Evolutionary conservation across 1,140 invertebrate species (phyloP).

Genomic region (Gyrodactylus bullatarudis): DNA sequence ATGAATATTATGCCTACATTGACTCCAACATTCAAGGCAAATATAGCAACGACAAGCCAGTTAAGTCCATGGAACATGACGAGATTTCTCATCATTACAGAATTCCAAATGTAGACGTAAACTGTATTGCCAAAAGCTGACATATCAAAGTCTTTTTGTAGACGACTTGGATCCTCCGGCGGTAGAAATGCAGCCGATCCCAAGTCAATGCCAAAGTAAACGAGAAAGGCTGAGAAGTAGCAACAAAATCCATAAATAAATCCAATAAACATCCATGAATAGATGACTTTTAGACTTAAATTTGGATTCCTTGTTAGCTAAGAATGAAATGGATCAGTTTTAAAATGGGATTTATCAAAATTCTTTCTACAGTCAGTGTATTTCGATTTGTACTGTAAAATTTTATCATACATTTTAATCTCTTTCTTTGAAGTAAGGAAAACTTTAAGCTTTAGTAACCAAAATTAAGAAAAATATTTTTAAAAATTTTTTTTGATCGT

Average conservation of each 20-base stretch:
- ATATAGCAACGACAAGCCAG: not conserved
- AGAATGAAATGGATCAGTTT: too few relatives aligned
- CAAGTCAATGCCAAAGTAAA: not conserved
- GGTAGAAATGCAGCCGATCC: not conserved
- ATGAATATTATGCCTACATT: not conserved
- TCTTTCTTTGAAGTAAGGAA: too few relatives aligned
- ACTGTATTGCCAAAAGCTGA: not conserved
- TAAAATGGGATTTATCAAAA: too few relatives aligned
- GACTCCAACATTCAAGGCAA: not conserved
- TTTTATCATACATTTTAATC: too few relatives aligned
- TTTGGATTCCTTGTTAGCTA: not conserved
- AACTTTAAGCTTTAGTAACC: too few relatives aligned
- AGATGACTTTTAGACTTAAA: not conserved
- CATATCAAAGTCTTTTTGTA: not conserved
- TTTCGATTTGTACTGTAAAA: too few relatives aligned
- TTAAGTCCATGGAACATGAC: not conserved
- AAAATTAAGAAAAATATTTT: too few relatives aligned
- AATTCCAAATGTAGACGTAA: not conserved
- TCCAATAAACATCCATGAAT: not conserved
- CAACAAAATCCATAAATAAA: not conserved
- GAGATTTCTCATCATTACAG: not conserved
- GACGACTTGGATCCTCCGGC: not conserved
- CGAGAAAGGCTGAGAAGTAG: not conserved
- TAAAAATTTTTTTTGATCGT: too few relatives aligned
- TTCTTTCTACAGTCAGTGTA: too few relatives aligned